These are phyloP conservation scores for Murina feae DNA, from an alignment of 2,113 vertebrate genomes.

Conservation along the genomic window DNA sequence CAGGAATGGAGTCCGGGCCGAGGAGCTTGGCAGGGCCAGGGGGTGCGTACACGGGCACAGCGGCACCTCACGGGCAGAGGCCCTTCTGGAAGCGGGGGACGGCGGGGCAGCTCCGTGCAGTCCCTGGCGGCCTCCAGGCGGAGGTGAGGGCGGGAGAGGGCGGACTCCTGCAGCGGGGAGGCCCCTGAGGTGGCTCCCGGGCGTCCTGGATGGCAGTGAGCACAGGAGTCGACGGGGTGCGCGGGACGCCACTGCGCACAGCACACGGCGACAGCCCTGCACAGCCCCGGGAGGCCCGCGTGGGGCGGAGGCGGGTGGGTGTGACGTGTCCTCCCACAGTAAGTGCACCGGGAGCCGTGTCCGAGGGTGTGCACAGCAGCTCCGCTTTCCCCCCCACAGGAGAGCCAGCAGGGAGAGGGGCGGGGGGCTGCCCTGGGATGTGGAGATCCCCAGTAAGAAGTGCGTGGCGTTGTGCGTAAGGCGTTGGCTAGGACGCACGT, in stretches of 20 bases:
- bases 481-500: fast-evolving
- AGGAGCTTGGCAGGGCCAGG: too few relatives aligned
- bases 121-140: too few relatives aligned
- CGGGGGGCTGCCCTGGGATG: too few relatives aligned
- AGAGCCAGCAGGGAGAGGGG: fast-evolving
- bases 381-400: too few relatives aligned
- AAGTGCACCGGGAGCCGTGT: fast-evolving
- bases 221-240: fast-evolving
- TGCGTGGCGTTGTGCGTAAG: fast-evolving
- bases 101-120: too few relatives aligned
- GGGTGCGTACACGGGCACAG: not conserved
- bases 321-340: fast-evolving
- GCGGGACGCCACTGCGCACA: not conserved
- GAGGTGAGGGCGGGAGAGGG: too few relatives aligned
- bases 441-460: too few relatives aligned
- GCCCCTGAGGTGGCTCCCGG: fast-evolving
- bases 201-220: fast-evolving
- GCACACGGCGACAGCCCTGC: not conserved
- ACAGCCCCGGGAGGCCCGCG: fast-evolving
- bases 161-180: too few relatives aligned
- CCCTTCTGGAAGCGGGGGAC: fast-evolving
- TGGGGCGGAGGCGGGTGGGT: not conserved
- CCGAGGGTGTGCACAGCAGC: fast-evolving
- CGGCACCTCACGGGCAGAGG: fast-evolving
- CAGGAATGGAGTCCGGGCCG: not conserved